These are phyloP conservation scores for Aphelenchoides besseyi DNA, from an alignment of 1,140 invertebrate genomes.

Conservation along the genomic window DNA sequence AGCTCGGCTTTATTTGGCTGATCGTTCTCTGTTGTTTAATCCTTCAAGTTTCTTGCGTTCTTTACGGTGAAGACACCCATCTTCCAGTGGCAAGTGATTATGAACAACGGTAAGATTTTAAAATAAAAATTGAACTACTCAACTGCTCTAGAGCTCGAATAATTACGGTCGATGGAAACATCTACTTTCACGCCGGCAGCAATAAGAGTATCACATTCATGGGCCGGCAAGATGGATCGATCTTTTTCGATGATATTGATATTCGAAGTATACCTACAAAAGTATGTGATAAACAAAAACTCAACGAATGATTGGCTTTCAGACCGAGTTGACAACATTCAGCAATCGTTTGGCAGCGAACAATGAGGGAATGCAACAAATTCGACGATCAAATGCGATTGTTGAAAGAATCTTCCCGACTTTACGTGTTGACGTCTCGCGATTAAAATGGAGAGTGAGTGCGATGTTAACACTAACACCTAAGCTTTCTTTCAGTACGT, in stretches of 20 bases:
- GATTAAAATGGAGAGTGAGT: background rate
- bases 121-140: background rate
- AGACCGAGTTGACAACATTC: background rate
- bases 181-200: constrained; percentile 36
- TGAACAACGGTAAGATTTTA: background rate
- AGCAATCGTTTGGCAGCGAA: background rate
- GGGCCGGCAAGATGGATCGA: background rate
- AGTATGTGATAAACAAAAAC: background rate
- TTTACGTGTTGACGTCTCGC: background rate
- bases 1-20: background rate
- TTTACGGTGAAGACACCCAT: background rate
- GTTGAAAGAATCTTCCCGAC: background rate
- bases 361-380: background rate
- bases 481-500: background rate
- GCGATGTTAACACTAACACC: background rate
- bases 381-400: background rate
- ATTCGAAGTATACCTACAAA: background rate
- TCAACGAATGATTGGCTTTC: background rate
- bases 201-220: constrained; percentile 43
- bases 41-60: background rate
- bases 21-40: background rate
- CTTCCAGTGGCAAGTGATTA: background rate
- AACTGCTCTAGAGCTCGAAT: constrained; percentile 33
- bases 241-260: background rate
- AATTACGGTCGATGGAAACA: constrained; percentile 44